Conservation (phyloP, 2,113 vertebrate species). For the Spheniscus mendiculus region DNA sequence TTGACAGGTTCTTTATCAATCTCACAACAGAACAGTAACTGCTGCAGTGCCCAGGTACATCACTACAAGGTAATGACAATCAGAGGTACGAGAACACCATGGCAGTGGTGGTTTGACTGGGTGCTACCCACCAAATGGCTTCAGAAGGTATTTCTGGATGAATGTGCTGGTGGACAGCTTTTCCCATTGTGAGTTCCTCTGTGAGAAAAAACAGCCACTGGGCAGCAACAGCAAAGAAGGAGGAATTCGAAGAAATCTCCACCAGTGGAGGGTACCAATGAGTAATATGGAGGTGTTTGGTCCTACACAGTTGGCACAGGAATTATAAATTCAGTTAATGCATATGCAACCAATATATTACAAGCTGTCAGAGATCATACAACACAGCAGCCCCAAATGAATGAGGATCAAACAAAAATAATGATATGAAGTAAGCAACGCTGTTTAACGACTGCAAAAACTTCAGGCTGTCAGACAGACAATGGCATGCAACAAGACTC, state of each 20-base stretch:
- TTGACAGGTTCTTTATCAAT: not conserved
- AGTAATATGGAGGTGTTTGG: not conserved
- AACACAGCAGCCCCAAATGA: not conserved
- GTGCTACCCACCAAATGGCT: not conserved
- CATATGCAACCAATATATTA: not conserved
- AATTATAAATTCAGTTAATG: not conserved
- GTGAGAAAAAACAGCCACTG: not conserved
- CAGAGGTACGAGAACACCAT: not conserved
- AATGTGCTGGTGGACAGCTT: not conserved
- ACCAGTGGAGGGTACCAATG: not conserved
- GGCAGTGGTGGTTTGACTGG: not conserved
- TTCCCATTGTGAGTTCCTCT: not conserved
- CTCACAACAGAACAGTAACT: not conserved
- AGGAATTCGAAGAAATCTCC: not conserved
- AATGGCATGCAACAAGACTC: not conserved
- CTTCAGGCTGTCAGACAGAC: not conserved
- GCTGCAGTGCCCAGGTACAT: not conserved
- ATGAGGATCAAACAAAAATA: not conserved
- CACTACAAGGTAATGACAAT: not conserved
- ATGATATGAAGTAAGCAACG: not conserved
- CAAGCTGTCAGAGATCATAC: not conserved
- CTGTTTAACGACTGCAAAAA: not conserved
- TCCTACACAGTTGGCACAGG: not conserved
- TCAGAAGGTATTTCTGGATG: not conserved
- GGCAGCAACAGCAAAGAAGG: not conserved